Evolutionary conservation across 2,113 vertebrate genomes (phyloP).

Genomic region (Amblyornis subalaris): DNA sequence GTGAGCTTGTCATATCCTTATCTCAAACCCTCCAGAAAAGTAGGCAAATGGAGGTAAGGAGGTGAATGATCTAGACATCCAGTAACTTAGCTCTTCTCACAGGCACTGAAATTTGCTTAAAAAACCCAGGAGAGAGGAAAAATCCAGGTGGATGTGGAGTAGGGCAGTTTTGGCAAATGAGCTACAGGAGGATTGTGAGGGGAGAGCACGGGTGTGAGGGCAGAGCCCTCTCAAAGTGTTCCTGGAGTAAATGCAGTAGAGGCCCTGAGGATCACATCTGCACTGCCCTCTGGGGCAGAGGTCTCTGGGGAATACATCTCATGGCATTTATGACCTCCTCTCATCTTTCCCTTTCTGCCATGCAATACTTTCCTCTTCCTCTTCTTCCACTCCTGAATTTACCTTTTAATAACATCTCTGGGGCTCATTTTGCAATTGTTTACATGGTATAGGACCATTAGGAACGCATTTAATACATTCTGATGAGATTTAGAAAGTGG

Average conservation of each 20-base stretch:
- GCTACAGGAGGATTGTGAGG: neutral
- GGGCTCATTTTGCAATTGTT: neutral
- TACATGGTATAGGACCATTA: neutral
- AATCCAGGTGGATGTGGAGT: neutral
- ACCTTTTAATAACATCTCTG: neutral
- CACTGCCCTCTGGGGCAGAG: neutral
- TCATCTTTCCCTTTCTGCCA: neutral
- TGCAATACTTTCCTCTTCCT: neutral
- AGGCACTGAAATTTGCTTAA: neutral
- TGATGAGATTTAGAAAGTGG: neutral
- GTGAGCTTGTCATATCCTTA: neutral
- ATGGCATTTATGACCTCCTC: neutral
- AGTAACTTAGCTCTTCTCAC: neutral
- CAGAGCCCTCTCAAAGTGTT: neutral
- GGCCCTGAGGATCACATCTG: neutral
- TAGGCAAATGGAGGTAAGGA: neutral
- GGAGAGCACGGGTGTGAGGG: accelerated
- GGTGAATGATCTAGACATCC: neutral
- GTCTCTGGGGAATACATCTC: neutral
- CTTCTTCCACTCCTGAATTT: neutral
- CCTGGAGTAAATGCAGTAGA: neutral
- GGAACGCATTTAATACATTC: neutral
- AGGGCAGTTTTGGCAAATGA: neutral
- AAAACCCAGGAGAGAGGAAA: neutral
- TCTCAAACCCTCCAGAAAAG: neutral